Evolutionary conservation across 2,113 vertebrate species (phyloP), one percentile per base, ranked within the genome.

Genomic region (Perognathus longimembris): DNA sequence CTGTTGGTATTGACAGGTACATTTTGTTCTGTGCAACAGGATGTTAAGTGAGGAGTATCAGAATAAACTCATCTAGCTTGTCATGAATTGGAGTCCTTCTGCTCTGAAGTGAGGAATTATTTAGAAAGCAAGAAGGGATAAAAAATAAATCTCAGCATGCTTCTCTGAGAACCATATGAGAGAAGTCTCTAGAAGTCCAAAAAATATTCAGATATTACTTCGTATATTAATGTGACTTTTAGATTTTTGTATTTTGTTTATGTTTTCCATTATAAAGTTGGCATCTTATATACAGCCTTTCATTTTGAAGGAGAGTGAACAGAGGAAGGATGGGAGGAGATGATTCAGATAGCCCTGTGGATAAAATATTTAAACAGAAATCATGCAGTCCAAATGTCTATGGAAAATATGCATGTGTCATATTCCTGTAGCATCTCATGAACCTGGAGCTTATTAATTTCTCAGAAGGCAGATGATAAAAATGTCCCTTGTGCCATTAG

Each of bases 321-420:
- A 66, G 40, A 93, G 54, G 61, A 54, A 71, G n/a, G 54, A 84
- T 93, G 59, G 88, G 85, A 92, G 30, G 38, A 50, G 63, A 83
- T 90, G 95, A 95, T 71, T 95, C 86, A 89, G 79, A 93, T 42
- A 59, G 79, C 67, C 90, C 79, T 92, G 36, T 89, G 74, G 82
- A 92, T 66, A 92, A 89, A 83, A 94, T 89, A 64, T 92, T 95
- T 93, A 90, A 95, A 89, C 50, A 61, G 78, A 70, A 75, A 92
- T 36, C 69, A 80, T 63, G 63, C 80, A 74, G 74, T 91, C 69
- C 36, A 93, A 85, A 89, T 81, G 88, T 91, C 92, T 93, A 45
- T 85, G 22, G 32, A 85, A 73, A 82, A 90, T 84, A 77, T 80
- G 70, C 45, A 75, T 66, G 64, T 67, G 40, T 71, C 54, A 14